Percentiles rank a stretch among this genome's conserved stretches.
Conservation (phyloP, 2,113 vertebrate species). For the Sturnus vulgaris region DNA sequence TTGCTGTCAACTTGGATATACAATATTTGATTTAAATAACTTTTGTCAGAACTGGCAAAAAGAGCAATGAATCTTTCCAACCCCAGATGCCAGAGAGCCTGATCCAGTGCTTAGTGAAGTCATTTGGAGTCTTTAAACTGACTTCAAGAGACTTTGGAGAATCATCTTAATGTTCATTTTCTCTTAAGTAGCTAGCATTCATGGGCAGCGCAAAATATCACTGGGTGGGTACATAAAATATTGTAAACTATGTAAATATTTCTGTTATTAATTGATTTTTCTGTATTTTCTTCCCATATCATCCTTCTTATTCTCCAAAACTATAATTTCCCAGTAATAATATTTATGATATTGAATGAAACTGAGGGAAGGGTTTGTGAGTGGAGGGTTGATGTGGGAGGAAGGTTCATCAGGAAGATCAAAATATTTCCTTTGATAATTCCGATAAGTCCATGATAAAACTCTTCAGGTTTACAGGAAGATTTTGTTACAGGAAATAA, state of each 20-base stretch:
- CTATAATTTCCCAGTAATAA: background rate
- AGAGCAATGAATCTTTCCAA: background rate
- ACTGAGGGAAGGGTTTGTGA: background rate
- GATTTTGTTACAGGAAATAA: background rate
- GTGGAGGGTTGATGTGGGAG: background rate
- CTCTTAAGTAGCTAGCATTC: background rate
- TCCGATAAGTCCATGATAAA: background rate
- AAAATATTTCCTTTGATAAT: background rate
- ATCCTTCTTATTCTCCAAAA: background rate
- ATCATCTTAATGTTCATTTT: background rate
- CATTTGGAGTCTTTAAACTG: background rate
- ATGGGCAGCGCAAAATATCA: background rate
- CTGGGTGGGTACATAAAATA: background rate
- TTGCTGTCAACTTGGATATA: constrained; percentile 56
- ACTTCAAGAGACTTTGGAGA: constrained; percentile 4
- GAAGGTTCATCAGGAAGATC: background rate
- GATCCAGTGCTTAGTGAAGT: background rate
- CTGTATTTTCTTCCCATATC: background rate
- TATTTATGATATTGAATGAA: background rate
- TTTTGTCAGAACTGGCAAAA: constrained; percentile 71
- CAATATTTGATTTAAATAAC: constrained; percentile 52
- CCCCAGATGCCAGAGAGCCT: constrained; percentile 46
- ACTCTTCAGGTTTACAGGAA: background rate
- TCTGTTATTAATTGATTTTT: background rate
- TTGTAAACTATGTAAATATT: background rate